phyloP scores from a whole-genome alignment of 1,140 invertebrate genomes.

The Acyrthosiphon pisum region DNA sequence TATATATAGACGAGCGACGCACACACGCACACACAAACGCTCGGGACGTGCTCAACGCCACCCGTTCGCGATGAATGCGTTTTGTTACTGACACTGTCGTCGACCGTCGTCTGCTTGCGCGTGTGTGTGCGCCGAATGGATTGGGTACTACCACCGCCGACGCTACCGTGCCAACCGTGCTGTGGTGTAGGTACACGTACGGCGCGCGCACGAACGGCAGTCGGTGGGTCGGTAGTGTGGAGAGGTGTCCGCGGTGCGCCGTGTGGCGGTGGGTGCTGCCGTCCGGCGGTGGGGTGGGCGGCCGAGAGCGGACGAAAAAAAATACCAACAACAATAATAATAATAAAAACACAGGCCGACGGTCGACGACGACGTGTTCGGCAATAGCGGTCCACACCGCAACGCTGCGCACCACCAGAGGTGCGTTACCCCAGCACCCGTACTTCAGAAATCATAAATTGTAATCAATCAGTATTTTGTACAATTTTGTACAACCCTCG shows the following conservation, averaged over 20 bases:
- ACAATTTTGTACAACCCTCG: too few relatives aligned
- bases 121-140: background rate
- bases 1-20: background rate
- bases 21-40: background rate
- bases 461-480: too few relatives aligned
- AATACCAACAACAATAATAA: background rate
- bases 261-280: background rate
- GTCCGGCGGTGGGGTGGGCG: background rate
- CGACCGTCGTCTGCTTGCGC: background rate
- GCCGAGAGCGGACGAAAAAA: too few relatives aligned
- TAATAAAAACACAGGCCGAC: background rate
- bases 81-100: background rate
- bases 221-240: too few relatives aligned
- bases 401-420: background rate
- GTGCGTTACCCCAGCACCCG: too few relatives aligned
- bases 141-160: background rate
- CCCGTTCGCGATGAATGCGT: background rate
- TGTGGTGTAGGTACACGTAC: background rate
- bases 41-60: background rate
- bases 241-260: too few relatives aligned
- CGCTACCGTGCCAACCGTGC: background rate
- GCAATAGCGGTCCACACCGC: background rate
- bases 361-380: background rate
- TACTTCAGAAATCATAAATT: too few relatives aligned
- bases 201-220: background rate